Evolutionary conservation across 2,113 vertebrate species (phyloP), one percentile per base, ranked within the genome.

Genomic region (Dipodomys ordii): DNA sequence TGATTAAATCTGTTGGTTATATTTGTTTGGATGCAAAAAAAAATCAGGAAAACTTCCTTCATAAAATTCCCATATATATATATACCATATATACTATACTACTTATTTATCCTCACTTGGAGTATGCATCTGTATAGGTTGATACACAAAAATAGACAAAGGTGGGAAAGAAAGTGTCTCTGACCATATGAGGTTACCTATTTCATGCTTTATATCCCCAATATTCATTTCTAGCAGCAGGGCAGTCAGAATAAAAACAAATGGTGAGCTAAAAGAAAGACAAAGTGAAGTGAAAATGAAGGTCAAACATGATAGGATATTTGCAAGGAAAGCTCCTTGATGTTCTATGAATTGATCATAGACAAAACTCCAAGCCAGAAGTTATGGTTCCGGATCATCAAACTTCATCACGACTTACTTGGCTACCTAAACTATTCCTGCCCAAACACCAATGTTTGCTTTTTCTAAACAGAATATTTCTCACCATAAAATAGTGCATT

Each of bases 171-270:
- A 65, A 87, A 91, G 25, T 90, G 87, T 87, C 23, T 83, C 71
- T 86, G 62, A 32, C 53, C 62, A 84, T 60, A 67, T 91, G 60
- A 95, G 30, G 23, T 91, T 88, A 92, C 67, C 49, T 92, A 92
- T 88, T 94, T 93, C 94, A 95, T 88, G 68, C 62, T 95, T 96
- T 96, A 95, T 96, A 95, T 96, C 67, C 78, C n/a, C 32, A 94
- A 72, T 18, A 96, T 69, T 89, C 83, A 96, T 94, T 95, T 92
- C 77, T 87, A 91, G 85, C 30, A 87, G 13, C 28, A 95, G 30
- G 25, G 44, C 16, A 94, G 83, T 88, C 64, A 81, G 95, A 62
- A 92, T 20, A 93, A 68, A 72, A 60, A 94, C 18, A 83, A 87
- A 91, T 57, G 73, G 57, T 77, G n/a, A 96, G 46, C 95, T 87